These are phyloP conservation scores for Zygogramma bicolorata DNA, from an alignment of 2,888 invertebrate species.

Conservation along the genomic window DNA sequence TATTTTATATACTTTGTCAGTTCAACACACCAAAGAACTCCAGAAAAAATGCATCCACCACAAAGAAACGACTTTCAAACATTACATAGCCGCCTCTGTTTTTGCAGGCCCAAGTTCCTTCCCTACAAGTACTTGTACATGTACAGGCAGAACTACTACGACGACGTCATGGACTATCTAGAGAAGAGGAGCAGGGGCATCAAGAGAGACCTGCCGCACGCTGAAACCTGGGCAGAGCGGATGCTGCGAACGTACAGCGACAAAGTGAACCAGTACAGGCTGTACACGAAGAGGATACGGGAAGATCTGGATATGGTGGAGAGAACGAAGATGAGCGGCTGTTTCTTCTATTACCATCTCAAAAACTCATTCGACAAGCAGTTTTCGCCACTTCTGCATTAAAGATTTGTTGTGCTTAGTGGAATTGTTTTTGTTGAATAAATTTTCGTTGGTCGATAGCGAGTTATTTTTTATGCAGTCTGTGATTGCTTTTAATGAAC, in stretches of 20 bases:
- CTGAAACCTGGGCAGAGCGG: slow-evolving; percentile 90
- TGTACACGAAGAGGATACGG: slow-evolving; percentile 51
- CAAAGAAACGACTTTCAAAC: too few species aligned
- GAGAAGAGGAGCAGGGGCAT: slow-evolving; percentile 80
- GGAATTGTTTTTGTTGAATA: slow-evolving; percentile 12
- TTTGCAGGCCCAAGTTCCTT: slow-evolving; percentile 79
- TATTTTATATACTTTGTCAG: too few species aligned
- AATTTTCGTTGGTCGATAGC: neutral
- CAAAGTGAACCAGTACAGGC: slow-evolving; percentile 62
- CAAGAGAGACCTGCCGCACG: slow-evolving; percentile 77
- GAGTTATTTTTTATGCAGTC: neutral
- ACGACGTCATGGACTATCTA: slow-evolving; percentile 86
- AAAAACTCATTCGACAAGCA: slow-evolving; percentile 81
- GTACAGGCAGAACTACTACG: slow-evolving; percentile 88
- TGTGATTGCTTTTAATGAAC: too few species aligned
- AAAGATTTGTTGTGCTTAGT: slow-evolving; percentile 2
- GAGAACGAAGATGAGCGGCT: slow-evolving; percentile 75
- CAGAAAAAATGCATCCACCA: too few species aligned
- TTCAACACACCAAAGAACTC: too few species aligned
- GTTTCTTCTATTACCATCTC: slow-evolving; percentile 80
- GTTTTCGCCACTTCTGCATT: slow-evolving; percentile 70
- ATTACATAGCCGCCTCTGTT: neutral
- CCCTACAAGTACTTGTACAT: slow-evolving; percentile 87
- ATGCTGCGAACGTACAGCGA: slow-evolving; percentile 77
- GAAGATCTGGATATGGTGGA: slow-evolving; percentile 69